These are phyloP conservation scores for Callorhinus ursinus DNA, from an alignment of 2,113 vertebrate genomes.

Conservation along the genomic window DNA sequence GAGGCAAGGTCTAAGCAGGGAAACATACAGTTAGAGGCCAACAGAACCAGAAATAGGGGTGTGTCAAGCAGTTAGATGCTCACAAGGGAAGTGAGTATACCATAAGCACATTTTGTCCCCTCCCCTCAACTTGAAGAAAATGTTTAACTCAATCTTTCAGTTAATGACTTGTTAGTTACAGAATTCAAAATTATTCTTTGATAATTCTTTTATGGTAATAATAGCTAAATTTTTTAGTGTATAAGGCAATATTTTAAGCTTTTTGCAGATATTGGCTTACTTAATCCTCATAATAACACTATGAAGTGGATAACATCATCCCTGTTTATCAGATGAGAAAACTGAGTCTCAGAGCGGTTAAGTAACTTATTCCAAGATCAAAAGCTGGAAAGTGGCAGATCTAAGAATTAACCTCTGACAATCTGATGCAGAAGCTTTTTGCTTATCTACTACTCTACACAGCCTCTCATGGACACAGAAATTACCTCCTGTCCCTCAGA, in stretches of 20 bases:
- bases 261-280: background rate
- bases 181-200: constrained; percentile 4
- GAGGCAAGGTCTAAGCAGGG: background rate
- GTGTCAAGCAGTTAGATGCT: background rate
- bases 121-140: background rate
- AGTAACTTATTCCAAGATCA: background rate
- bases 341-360: background rate
- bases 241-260: background rate
- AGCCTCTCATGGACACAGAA: background rate
- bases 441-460: background rate
- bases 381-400: background rate
- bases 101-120: background rate
- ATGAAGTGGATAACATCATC: background rate
- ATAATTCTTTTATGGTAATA: background rate
- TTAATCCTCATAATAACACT: background rate
- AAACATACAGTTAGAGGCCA: background rate
- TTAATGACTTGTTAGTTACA: background rate
- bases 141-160: background rate
- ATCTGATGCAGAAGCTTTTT: background rate
- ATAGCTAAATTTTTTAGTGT: background rate
- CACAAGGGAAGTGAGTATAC: background rate
- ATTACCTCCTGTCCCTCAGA: background rate
- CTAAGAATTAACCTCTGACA: background rate
- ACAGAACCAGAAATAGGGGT: background rate
- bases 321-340: background rate